Evolutionary conservation across 2,888 invertebrate genomes (phyloP), one percentile per base, ranked within the genome.

Genomic region (Drosophila pseudotalamancana): DNA sequence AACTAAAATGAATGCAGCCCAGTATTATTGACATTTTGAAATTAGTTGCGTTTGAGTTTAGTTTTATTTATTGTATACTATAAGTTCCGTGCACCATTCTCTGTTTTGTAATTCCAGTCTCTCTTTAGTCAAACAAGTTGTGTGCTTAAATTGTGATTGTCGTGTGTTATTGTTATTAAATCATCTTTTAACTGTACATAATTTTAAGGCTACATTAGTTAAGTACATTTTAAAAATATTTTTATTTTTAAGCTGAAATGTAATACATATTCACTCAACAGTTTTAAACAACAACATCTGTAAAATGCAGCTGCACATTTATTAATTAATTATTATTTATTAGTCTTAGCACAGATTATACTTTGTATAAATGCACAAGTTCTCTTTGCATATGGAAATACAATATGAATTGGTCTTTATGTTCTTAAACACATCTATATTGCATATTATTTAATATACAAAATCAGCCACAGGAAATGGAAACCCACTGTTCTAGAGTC

Each of bases 1-100:
- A 90, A 90, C 53, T 90, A 70, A 88, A 40, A 3, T 31, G 6
- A 14, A 21, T 14, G 11, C 18, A 61, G 34, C 31, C 23, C 54
- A 60, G 75, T 66, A 73, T 77, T 84, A 55, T 31, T 29, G 21
- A 49, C 16, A 46, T 48, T 57, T 16, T 45, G 6, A 37, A 35
- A 43, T 39, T 46, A 37, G 23, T 59, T 64, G 19, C 31, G 27
- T 46, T 46, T 37, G 8, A 14, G 29, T 43, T 43, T 4, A 8
- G 6, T 12, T 27, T 37, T 37, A 9, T 53, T 39, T 18, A n/a
- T 12, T 6, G n/a, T 18, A 42, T 51, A 3, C 9, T 14, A 0
- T 34, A 11, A 0, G 16, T 53, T 31, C 29, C 16, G 18, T 19
- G 25, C 27, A 35, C 16, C 5, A 3, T 23, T n/a, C n/a, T 14